Conservation (phyloP, 2,888 invertebrate genomes). For the Drosophila parthenogenetica region DNA sequence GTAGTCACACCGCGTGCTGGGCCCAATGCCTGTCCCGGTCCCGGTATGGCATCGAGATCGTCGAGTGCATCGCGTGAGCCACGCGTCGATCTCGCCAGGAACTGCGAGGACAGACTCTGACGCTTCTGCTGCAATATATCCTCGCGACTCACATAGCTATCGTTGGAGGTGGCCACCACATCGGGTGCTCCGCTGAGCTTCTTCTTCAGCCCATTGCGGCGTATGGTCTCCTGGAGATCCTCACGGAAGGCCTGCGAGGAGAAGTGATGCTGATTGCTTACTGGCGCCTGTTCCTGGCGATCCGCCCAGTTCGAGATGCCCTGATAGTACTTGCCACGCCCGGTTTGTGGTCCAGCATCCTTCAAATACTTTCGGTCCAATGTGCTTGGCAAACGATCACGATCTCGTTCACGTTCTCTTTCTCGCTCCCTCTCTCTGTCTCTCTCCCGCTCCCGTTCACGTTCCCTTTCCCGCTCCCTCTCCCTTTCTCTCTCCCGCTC, state of each 20-base stretch:
- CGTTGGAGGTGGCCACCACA: constrained; percentile 21
- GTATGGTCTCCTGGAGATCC: constrained; percentile 84
- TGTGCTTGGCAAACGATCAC: constrained; percentile 34
- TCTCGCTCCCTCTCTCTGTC: constrained; percentile 76
- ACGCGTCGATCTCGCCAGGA: constrained; percentile 80
- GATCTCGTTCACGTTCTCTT: constrained; percentile 78
- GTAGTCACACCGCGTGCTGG: constrained; percentile 41
- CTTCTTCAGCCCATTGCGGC: constrained; percentile 82
- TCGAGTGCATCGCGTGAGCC: constrained; percentile 83
- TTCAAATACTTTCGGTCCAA: constrained; percentile 64
- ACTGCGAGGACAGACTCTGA: constrained; percentile 82
- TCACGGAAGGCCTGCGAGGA: constrained; percentile 85
- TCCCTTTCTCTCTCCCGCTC: constrained; percentile 48
- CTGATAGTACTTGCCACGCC: constrained; percentile 87
- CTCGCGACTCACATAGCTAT: constrained; percentile 83
- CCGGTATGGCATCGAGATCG: constrained; percentile 80
- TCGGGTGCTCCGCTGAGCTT: constrained; percentile 61
- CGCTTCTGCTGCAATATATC: constrained; percentile 84
- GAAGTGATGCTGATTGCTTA: constrained; percentile 78
- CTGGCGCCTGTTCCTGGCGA: constrained; percentile 36
- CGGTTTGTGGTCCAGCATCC: constrained; percentile 81
- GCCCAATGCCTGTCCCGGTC: constrained; percentile 61
- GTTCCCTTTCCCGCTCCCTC: constrained; percentile 55
- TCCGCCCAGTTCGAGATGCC: constrained; percentile 91
- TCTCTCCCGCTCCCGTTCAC: constrained; percentile 78